Evolutionary conservation across 2,797 vertebrate species (phyloP), one percentile per base, ranked within the genome.

Genomic region (Natrix natrix): DNA sequence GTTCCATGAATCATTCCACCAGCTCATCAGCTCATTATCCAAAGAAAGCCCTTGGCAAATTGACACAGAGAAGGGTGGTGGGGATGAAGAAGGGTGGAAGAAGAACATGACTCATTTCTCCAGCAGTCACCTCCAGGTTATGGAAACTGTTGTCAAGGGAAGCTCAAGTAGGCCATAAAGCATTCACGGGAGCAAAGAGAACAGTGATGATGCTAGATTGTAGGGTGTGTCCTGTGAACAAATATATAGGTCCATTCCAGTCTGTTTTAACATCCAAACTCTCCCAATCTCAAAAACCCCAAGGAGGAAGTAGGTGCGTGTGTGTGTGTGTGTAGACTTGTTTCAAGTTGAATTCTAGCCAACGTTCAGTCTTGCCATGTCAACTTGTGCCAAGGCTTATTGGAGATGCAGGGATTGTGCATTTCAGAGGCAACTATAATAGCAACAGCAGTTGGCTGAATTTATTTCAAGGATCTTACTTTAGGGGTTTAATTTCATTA

Each of bases 71-170:
- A 37, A 90, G 59, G 0, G 91, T n/a, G 61, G 55, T 61, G 57
- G 56, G 91, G 69, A 43, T 59, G 86, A 91, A 91, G 86, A 60
- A 86, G 37, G 86, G 16, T n/a, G 88, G 87, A 89, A 91, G 91
- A 11, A 90, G 17, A 69, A 20, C 5, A 22, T 90, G 90, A 94
- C 59, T 95, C 32, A 55, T 92, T 88, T 94, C 91, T 89, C 16
- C 61, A 90, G 63, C 92, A 94, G 69, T 37, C 95, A 2, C 91
- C 60, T 94, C 93, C 89, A 66, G 14, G 8, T 91, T 94, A 87
- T 93, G 91, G 91, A 95, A 95, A 94, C 56, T 90, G 20, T 91
- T 94, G 93, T 37, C 59, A 94, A 91, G 94, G 90, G 43, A 60
- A 89, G 88, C 91, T 90, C 24, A 86, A 93, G 32, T 5, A 60